These are phyloP conservation scores for Sesia bembeciformis DNA, from an alignment of 2,888 invertebrate species.

Conservation along the genomic window DNA sequence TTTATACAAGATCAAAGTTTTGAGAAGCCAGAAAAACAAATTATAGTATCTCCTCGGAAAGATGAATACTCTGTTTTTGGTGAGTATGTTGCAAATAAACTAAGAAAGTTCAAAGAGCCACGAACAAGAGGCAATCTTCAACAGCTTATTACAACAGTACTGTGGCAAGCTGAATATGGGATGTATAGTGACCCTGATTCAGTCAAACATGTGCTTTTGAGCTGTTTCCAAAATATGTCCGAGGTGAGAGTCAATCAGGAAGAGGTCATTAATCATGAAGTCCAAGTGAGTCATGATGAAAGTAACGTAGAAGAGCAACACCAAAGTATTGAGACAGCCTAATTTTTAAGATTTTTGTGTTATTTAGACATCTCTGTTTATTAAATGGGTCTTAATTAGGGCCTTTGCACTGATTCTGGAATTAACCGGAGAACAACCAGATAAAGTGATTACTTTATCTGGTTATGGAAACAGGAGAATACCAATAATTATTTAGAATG, in stretches of 20 bases:
- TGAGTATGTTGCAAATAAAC: constrained; percentile 59
- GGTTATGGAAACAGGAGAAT: no score
- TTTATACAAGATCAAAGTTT: neutral
- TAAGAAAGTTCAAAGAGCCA: constrained; percentile 45
- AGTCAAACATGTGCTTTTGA: constrained; percentile 45
- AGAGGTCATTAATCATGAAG: neutral
- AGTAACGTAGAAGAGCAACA: no score
- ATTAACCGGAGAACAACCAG: no score
- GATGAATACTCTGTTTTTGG: constrained; percentile 61
- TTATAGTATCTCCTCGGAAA: constrained; percentile 13
- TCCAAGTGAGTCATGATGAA: no score
- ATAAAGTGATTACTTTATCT: no score
- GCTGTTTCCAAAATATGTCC: neutral
- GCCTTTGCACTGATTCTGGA: no score
- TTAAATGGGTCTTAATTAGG: no score
- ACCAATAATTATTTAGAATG: no score
- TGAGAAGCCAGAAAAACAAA: neutral
- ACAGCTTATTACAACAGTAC: constrained; percentile 56
- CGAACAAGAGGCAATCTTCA: constrained; percentile 54
- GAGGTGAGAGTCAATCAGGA: neutral
- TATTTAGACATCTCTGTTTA: no score
- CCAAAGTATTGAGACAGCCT: no score
- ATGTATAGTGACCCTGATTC: constrained; percentile 53
- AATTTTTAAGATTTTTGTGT: no score
- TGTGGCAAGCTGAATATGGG: constrained; percentile 66